Base-by-base conservation (phyloP, 37 sponge, comb jelly and placozoan genomes). In the Haliclona indistincta region DNA sequence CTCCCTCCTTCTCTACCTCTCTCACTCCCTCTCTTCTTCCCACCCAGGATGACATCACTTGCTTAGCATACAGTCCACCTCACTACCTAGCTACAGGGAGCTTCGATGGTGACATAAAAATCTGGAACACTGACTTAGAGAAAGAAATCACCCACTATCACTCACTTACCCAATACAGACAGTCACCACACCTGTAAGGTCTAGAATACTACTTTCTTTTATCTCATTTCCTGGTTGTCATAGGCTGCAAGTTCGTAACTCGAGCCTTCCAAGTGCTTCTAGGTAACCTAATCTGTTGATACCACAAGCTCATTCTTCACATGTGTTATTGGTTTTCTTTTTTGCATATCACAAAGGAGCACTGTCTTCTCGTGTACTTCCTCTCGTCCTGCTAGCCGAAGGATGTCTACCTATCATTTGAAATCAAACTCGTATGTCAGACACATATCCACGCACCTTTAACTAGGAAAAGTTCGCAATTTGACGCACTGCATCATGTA, bases 1-100 rank as follows among this genome's bases (percentile, higher is more conserved):
- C 23, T 58, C 25, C 7, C 7, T 58, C 26, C 6, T 13, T 42
- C 49, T 71, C 53, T 71, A 15, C 4, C 28, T 71, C 52, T 71
- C 53, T 22, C 60, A 58, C n/a, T 58, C 13, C 60, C 7, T 58
- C n/a, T n/a, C 51, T 47, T 15, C 51, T 8, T 20, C 79, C 76
- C 19, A 80, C 79, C 76, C 19, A 80, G 23, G 96, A 98, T 38
- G 99, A 98, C 79, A 98, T 98, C 32, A 78, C 95, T 17, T 84
- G 88, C 28, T 63, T 85, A 20, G 66, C 83, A 43, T 92, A 79
- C 82, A 84, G 88, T 42, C 75, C 86, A 5, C 97, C 97, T 5
- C 61, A 78, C 34, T 93, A 87, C 70, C 82, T 98, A 29, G 99
- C 94, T 20, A 98, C 99, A 15, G 96, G 96, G 0, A 95, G 97